Evolutionary conservation across 2,113 vertebrate genomes (phyloP).

Genomic region (Pyxicephalus adspersus): DNA sequence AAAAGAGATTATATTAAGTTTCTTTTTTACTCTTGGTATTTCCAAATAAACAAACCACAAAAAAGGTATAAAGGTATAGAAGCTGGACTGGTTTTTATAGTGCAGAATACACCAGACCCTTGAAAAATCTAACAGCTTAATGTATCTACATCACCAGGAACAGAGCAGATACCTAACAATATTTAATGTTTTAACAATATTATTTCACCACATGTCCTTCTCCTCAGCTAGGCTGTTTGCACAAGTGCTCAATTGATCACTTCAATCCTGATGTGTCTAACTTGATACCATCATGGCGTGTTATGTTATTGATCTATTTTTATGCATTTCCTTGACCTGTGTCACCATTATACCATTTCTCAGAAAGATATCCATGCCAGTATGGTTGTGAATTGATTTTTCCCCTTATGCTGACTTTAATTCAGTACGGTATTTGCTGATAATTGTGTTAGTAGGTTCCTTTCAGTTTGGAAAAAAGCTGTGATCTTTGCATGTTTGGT

Average conservation of each 20-base stretch:
- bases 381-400: conserved; percentile 38
- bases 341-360: conserved; percentile 44
- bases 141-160: no score
- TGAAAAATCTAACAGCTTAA: no score
- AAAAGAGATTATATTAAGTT: no score
- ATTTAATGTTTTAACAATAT: neutral
- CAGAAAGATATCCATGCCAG: conserved; percentile 24
- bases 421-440: neutral
- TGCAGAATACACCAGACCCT: no score
- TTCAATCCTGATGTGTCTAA: conserved; percentile 26
- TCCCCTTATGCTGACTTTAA: neutral
- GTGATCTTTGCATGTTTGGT: neutral
- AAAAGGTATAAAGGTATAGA: no score
- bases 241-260: conserved; percentile 18
- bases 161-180: no score
- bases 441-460: neutral
- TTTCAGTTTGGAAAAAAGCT: neutral
- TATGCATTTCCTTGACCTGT: conserved; percentile 50
- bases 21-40: no score
- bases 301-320: conserved; percentile 52
- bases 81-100: no score
- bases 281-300: conserved; percentile 35
- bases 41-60: no score
- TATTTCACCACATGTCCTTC: neutral
- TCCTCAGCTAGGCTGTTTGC: conserved; percentile 8